These are phyloP conservation scores for Halcyon chelicuti DNA, from an alignment of 2,797 vertebrate species.

Conservation along the genomic window DNA sequence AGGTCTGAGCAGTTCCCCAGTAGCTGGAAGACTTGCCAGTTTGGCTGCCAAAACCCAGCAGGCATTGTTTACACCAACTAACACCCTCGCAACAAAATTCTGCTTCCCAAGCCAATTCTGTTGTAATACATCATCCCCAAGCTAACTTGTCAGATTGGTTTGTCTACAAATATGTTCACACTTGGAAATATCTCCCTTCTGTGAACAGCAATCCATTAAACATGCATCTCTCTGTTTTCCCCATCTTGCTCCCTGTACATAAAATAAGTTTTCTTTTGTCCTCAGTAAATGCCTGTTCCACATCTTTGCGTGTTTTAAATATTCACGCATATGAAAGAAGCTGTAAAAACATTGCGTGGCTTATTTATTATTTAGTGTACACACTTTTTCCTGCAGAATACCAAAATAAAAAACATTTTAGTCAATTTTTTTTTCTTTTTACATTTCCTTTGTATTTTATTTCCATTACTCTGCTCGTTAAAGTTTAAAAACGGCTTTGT, in stretches of 20 bases:
- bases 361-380: conserved; percentile 93
- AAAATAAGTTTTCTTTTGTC: conserved; percentile 72
- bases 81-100: conserved; percentile 34
- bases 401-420: conserved; percentile 80
- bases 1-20: background rate
- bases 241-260: conserved; percentile 32
- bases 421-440: background rate
- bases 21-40: background rate
- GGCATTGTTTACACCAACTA: conserved; percentile 19
- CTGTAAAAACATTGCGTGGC: conserved; percentile 85
- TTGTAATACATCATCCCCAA: conserved; percentile 65
- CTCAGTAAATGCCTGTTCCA: conserved; percentile 75
- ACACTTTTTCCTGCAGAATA: conserved; percentile 66
- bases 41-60: conserved; percentile 21
- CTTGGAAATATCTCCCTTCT: conserved; percentile 74
- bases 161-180: conserved; percentile 80
- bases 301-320: conserved; percentile 86
- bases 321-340: conserved; percentile 85
- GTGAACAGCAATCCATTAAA: conserved; percentile 80
- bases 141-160: conserved; percentile 82
- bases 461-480: conserved; percentile 97
- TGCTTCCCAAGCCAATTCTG: conserved; percentile 48
- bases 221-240: conserved; percentile 70
- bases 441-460: conserved; percentile 84
- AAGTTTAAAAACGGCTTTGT: conserved; percentile 93